Conservation (phyloP, 2,888 invertebrate genomes). For the Noctua pronuba region DNA sequence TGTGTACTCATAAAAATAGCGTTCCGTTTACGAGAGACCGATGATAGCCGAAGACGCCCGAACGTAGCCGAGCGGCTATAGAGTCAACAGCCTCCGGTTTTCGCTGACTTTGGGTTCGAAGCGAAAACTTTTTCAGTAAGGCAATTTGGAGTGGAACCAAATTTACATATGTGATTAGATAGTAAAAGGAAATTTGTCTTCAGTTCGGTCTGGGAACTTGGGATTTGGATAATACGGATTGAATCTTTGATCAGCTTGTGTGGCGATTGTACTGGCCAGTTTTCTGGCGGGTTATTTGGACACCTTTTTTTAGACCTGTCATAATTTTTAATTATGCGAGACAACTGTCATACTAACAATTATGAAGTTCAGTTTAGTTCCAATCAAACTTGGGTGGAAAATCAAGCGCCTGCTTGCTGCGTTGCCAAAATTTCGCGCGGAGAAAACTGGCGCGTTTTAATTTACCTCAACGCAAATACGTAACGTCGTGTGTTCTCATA, state of each 20-base stretch:
- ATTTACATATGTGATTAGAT: conserved; percentile 72
- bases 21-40: conserved; percentile 79
- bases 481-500: conserved; percentile 57
- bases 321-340: neutral
- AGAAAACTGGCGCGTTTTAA: conserved; percentile 37
- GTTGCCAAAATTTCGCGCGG: conserved; percentile 10
- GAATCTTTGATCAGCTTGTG: conserved; percentile 57
- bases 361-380: neutral
- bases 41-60: conserved; percentile 82
- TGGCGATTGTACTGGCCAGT: conserved; percentile 17
- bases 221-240: conserved; percentile 59
- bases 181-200: conserved; percentile 68
- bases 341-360: neutral
- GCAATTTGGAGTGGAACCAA: conserved; percentile 70
- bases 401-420: neutral
- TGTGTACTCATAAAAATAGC: conserved; percentile 82
- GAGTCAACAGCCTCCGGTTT: conserved; percentile 69
- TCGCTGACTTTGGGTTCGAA: conserved; percentile 68
- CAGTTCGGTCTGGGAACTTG: conserved; percentile 53
- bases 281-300: neutral
- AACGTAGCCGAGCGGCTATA: conserved; percentile 74
- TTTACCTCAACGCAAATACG: conserved; percentile 42
- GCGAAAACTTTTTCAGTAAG: conserved; percentile 70
- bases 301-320: neutral
- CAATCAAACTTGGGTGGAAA: neutral